A percentile compares a stretch with the other conserved stretches of the same genome.
Evolutionary conservation across 2,113 vertebrate species (phyloP).

Genomic region (Sebastes schlegelii): DNA sequence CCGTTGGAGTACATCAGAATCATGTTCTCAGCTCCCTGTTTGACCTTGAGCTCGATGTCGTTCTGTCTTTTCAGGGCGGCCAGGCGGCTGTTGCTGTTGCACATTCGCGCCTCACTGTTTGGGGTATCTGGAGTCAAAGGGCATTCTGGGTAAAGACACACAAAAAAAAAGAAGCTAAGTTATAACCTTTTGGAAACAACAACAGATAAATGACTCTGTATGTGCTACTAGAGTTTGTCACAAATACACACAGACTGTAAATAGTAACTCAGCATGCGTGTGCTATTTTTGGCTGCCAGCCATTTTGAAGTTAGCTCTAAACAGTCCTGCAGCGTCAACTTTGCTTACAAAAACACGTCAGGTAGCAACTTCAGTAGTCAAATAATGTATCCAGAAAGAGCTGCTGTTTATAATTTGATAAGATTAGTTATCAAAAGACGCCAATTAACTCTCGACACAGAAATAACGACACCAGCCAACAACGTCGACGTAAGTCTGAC

Average conservation of each 20-base stretch:
- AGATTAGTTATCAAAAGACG: slow-evolving; percentile 40
- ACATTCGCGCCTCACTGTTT: slow-evolving; percentile 90
- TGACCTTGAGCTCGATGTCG: slow-evolving; percentile 98
- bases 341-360: slow-evolving; percentile 34
- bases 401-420: slow-evolving; percentile 23
- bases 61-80: slow-evolving; percentile 95
- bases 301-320: slow-evolving; percentile 34
- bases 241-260: slow-evolving; percentile 37
- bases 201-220: not conserved
- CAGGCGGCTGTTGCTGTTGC: slow-evolving; percentile 90
- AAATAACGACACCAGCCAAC: not conserved
- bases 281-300: slow-evolving; percentile 41
- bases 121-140: slow-evolving; percentile 95
- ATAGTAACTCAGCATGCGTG: slow-evolving; percentile 27
- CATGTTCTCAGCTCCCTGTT: slow-evolving; percentile 99
- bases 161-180: not conserved
- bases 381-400: slow-evolving; percentile 19
- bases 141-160: slow-evolving; percentile 86
- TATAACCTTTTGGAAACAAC: not conserved
- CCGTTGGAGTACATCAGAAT: slow-evolving; percentile 99
- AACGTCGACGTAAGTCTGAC: not conserved
- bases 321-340: slow-evolving; percentile 29
- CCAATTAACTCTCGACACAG: slow-evolving; percentile 8
- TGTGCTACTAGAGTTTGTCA: slow-evolving; percentile 24
- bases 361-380: slow-evolving; percentile 30